Evolutionary conservation across 92 coral and sea anemone species (phyloP), one percentile per base, ranked within the genome.

Genomic region (Phenganax marumi): DNA sequence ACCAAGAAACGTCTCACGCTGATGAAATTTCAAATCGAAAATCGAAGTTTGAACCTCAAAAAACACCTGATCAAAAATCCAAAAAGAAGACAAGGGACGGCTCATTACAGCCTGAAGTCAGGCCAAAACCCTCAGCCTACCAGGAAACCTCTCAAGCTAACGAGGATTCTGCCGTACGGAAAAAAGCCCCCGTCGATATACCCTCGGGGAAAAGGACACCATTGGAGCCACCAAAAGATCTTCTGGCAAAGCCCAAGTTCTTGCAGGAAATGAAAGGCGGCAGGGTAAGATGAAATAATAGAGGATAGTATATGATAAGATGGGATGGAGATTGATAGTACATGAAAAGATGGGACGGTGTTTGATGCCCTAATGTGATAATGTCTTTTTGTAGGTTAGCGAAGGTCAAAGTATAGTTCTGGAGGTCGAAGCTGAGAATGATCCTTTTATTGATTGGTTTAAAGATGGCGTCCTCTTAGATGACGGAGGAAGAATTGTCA

Each of bases 371-470:
- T 58, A 23, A 58, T 16, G 22, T 58, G 23, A 0, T 58, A 18
- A 66, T 66, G 23, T 66, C 43, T 8, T 66, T 12, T 25, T 66
- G 10, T 33, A 78, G 46, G 73, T 78, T 8, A 48, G 63, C 18
- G 83, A 78, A 78, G 83, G 83, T 16, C 72, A 78, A 6, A 62
- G 47, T 63, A 62, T 78, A 3, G 69, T 62, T 0, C 25, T 78
- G 18, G 83, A 78, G 13, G 73, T 78, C 17, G 83, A 78, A 63
- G 73, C 73, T 12, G 21, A 6, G 63, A 62, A 62, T 12, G 86
- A 72, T 68, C 99, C 97, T 12, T 87, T 72, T 26, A 75, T 88
- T 9, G 81, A 89, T 52, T 96, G 99, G 99, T 89, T 70, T 70
- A 68, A 84, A 73, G 97, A 89, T 68, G 85, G 81, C 17, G 89